phyloP scores from a whole-genome alignment of 1,140 invertebrate species.

The Drosophila parabipectinata region DNA sequence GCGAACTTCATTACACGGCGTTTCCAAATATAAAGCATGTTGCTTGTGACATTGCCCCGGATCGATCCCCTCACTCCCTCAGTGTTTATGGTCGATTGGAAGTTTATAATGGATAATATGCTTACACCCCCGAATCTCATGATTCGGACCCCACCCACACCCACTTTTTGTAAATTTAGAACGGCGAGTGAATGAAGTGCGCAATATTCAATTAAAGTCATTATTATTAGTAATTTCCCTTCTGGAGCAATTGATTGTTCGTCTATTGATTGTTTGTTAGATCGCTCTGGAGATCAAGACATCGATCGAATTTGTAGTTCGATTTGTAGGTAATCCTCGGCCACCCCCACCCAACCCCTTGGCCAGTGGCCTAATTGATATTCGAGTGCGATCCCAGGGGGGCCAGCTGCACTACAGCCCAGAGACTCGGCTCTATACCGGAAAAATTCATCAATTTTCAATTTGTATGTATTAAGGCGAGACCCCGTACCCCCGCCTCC shows the following conservation, averaged over 20 bases:
- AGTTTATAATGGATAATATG: conserved; percentile 75
- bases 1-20: conserved; percentile 56
- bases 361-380: conserved; percentile 54
- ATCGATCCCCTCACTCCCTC: conserved; percentile 55
- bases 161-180: conserved; percentile 43
- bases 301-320: conserved; percentile 43
- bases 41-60: conserved; percentile 31
- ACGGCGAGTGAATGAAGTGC: conserved; percentile 74
- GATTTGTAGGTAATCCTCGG: conserved; percentile 29
- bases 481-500: conserved; percentile 1
- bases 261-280: conserved; percentile 53
- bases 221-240: conserved; percentile 82
- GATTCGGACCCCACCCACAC: conserved; percentile 3
- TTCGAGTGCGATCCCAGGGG: conserved; percentile 41
- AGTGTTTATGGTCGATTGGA: conserved; percentile 83
- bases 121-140: conserved; percentile 15
- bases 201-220: conserved; percentile 83
- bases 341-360: not conserved
- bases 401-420: conserved; percentile 35
- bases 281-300: conserved; percentile 27
- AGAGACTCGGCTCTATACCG: conserved; percentile 45
- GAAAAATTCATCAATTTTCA: conserved; percentile 83
- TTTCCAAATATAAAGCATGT: conserved; percentile 68
- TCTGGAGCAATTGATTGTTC: conserved; percentile 39
- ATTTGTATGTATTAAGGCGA: conserved; percentile 82